Percentiles rank a stretch among this genome's conserved stretches.
Evolutionary conservation across 23 tunicate genomes (phyloP).

Genomic region (Styela clava): DNA sequence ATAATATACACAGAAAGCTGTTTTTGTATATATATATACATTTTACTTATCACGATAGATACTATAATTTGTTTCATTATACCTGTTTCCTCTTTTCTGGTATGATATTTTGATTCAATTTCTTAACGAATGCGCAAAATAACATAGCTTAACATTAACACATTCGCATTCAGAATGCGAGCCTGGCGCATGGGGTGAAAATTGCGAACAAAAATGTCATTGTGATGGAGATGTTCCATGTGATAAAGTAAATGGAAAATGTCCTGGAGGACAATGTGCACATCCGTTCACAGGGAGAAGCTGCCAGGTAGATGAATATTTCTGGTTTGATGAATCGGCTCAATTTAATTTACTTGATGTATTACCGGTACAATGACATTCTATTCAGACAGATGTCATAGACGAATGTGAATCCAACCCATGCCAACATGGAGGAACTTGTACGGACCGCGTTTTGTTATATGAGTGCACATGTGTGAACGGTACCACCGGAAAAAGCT

Average conservation of each 20-base stretch:
- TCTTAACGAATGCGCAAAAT: too few relatives aligned
- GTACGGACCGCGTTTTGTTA: slow-evolving; percentile 37
- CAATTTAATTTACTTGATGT: too few relatives aligned
- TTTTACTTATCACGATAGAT: too few relatives aligned
- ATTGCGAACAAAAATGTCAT: slow-evolving; percentile 56
- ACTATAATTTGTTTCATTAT: too few relatives aligned
- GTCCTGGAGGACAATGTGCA: slow-evolving; percentile 61
- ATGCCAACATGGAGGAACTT: slow-evolving; percentile 46
- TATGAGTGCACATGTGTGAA: slow-evolving; percentile 50
- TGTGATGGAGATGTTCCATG: slow-evolving; percentile 51
- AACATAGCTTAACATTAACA: too few relatives aligned
- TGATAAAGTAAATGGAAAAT: slow-evolving; percentile 53
- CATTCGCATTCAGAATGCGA: slow-evolving; percentile 66
- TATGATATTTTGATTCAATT: too few relatives aligned
- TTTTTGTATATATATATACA: too few relatives aligned
- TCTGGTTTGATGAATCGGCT: too few relatives aligned
- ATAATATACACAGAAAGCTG: too few relatives aligned
- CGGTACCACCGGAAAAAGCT: slow-evolving; percentile 48
- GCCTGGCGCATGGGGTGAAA: slow-evolving; percentile 74
- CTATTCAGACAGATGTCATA: slow-evolving; percentile 46
- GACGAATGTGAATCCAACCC: slow-evolving; percentile 74
- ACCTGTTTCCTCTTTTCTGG: too few relatives aligned
- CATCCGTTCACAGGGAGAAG: slow-evolving; percentile 78
- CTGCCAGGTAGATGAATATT: slow-evolving; percentile 57
- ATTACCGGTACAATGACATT: background rate